A percentile compares a stretch with the other conserved stretches of the same genome.
Evolutionary conservation across 2,113 vertebrate species (phyloP).

Genomic region (Irena cyanogastra): DNA sequence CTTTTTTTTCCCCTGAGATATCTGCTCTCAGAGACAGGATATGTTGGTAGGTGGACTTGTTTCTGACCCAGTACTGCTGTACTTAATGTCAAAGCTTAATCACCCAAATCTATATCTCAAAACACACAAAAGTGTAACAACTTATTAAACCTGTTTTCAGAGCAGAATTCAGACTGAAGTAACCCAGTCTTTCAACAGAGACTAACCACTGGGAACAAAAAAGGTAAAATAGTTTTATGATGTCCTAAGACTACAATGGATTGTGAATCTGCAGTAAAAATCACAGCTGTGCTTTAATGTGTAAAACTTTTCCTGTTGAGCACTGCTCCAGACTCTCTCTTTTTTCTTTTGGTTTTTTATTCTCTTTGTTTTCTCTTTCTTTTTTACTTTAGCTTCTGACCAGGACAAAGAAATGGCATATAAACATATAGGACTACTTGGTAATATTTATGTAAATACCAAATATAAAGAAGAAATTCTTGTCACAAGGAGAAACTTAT

Average conservation of each 20-base stretch:
- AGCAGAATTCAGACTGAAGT: not conserved
- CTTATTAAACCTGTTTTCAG: conserved; percentile 13
- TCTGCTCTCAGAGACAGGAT: not conserved
- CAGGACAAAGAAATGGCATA: not conserved
- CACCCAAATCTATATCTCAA: not conserved
- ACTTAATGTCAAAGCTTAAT: conserved; percentile 2
- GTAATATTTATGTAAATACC: not conserved
- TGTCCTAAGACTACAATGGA: not conserved
- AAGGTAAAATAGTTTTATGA: not conserved
- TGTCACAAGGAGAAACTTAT: not conserved
- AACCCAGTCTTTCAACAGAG: not conserved
- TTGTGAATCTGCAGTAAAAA: conserved; percentile 22
- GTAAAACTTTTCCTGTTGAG: conserved; percentile 7
- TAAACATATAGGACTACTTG: not conserved
- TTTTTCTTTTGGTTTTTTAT: not conserved
- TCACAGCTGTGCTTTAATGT: conserved; percentile 17
- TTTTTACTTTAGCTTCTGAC: not conserved
- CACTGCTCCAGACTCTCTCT: not conserved
- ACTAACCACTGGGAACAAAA: conserved; percentile 18
- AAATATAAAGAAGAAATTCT: not conserved
- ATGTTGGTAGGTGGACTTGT: not conserved
- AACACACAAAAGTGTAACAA: not conserved
- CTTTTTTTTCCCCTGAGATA: not conserved
- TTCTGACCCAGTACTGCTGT: not conserved
- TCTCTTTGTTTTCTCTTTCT: not conserved